phyloP scores from a whole-genome alignment of 1,140 invertebrate species.

The Megalonaias nervosa region DNA sequence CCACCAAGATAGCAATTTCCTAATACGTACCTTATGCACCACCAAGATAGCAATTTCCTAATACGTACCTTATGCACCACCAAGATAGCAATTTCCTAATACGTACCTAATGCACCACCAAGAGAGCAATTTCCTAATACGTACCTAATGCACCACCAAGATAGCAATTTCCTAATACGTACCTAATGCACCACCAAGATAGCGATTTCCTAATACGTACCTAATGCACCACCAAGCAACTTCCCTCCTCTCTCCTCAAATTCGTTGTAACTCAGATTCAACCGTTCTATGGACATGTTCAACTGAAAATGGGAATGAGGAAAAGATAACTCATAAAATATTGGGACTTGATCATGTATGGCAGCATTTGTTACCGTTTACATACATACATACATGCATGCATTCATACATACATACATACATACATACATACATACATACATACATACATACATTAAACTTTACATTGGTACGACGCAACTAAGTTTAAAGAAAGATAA shows the following conservation, averaged over 20 bases:
- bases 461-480: no score
- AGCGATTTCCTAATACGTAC: not conserved
- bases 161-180: not conserved
- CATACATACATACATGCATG: no score
- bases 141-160: no score
- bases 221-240: conserved; percentile 34
- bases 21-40: conserved; percentile 17
- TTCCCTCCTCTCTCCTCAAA: conserved; percentile 36
- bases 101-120: conserved; percentile 37
- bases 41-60: conserved; percentile 28
- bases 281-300: conserved; percentile 24
- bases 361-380: no score
- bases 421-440: no score
- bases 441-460: no score
- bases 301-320: conserved; percentile 19
- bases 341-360: no score
- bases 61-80: conserved; percentile 17
- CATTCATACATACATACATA: no score
- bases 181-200: not conserved
- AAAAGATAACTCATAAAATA: no score
- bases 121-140: not conserved
- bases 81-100: conserved; percentile 29
- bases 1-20: conserved; percentile 29
- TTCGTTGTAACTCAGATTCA: conserved; percentile 43
- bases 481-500: no score